phyloP scores from a whole-genome alignment of 2,797 vertebrate species.

The Catamblyrhynchus diadema region DNA sequence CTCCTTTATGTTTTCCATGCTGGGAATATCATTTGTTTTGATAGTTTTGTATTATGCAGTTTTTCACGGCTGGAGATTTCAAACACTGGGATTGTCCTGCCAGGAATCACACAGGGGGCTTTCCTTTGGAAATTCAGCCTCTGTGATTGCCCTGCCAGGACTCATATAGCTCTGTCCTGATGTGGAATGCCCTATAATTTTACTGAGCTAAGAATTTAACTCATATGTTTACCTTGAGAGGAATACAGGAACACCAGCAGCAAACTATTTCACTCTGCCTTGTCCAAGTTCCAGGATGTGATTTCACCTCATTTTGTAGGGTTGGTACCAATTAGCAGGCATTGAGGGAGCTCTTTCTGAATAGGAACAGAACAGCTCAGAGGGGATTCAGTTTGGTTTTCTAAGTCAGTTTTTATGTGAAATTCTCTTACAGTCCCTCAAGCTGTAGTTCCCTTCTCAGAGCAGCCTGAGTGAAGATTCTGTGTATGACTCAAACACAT shows the following conservation, averaged over 20 bases:
- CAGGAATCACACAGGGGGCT: slow-evolving; percentile 57
- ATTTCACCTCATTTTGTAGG: not conserved
- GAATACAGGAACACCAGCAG: not conserved
- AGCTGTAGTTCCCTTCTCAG: not conserved
- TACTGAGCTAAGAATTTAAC: not conserved
- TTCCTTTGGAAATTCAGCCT: slow-evolving; percentile 54
- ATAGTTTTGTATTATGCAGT: slow-evolving; percentile 66
- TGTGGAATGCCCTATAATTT: not conserved
- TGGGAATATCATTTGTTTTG: slow-evolving; percentile 63
- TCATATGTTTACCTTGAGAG: not conserved
- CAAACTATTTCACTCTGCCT: not conserved
- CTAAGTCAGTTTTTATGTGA: not conserved
- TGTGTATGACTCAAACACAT: not conserved
- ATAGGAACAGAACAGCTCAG: not conserved
- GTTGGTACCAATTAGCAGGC: slow-evolving; percentile 6
- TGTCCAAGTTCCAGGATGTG: not conserved
- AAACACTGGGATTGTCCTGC: slow-evolving; percentile 56
- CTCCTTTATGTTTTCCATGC: slow-evolving; percentile 60
- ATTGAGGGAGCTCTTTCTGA: not conserved
- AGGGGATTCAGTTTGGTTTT: not conserved
- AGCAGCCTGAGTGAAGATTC: not conserved
- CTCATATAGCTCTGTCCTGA: not conserved
- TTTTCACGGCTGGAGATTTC: slow-evolving; percentile 62
- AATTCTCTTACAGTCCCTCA: not conserved
- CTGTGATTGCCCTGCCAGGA: slow-evolving; percentile 23